These are phyloP conservation scores for Saimiri boliviensis DNA, from an alignment of 2,113 vertebrate species.

Conservation along the genomic window DNA sequence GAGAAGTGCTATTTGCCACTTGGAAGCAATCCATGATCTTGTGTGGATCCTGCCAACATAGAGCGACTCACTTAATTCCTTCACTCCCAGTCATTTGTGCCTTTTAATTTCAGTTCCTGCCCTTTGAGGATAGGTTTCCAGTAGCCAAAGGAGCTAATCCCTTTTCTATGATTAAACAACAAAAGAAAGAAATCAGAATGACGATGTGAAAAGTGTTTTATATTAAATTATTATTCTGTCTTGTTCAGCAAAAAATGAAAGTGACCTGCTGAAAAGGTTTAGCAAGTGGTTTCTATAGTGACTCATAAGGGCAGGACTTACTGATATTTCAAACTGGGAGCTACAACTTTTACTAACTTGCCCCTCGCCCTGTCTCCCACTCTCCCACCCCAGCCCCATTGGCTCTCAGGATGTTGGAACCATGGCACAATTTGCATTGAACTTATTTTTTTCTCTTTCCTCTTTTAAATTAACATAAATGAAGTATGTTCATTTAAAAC, in stretches of 20 bases:
- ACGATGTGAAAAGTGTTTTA: slow-evolving; percentile 78
- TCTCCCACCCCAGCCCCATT: not conserved
- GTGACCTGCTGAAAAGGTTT: slow-evolving; percentile 79
- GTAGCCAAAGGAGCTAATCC: slow-evolving; percentile 80
- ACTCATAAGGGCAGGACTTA: slow-evolving; percentile 72
- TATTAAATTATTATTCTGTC: slow-evolving; percentile 81
- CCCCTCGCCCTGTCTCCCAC: accelerated
- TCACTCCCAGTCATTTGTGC: slow-evolving; percentile 74
- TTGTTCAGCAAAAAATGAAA: slow-evolving; percentile 83
- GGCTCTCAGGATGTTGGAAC: slow-evolving; percentile 22
- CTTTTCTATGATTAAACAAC: slow-evolving; percentile 81
- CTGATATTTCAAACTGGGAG: slow-evolving; percentile 73
- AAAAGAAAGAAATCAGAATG: slow-evolving; percentile 80
- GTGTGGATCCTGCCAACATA: slow-evolving; percentile 64
- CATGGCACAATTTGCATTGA: slow-evolving; percentile 55
- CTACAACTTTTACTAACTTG: slow-evolving; percentile 64
- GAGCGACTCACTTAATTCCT: slow-evolving; percentile 78
- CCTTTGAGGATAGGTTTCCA: slow-evolving; percentile 66
- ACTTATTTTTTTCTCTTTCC: slow-evolving; percentile 57
- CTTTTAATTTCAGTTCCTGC: slow-evolving; percentile 82
- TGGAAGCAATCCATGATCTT: slow-evolving; percentile 81
- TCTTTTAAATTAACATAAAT: slow-evolving; percentile 29
- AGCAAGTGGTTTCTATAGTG: slow-evolving; percentile 80
- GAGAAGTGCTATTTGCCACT: slow-evolving; percentile 81
- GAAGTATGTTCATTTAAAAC: not conserved